A percentile compares a stretch with the other conserved stretches of the same genome.
Evolutionary conservation across 1,140 invertebrate species (phyloP).

Genomic region (Drosophila tani): DNA sequence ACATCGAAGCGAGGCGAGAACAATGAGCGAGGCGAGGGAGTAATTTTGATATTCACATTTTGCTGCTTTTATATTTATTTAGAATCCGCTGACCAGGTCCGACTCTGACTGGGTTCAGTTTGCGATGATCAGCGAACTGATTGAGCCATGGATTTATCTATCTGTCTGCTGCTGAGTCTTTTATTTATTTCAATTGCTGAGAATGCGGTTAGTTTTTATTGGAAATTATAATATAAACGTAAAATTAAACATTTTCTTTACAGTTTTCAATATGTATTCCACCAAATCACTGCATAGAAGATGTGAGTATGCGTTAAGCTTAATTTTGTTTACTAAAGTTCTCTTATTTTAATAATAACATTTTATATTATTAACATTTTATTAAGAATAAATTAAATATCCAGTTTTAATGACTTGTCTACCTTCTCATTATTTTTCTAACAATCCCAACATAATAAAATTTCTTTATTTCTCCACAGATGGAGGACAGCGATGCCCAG

Average conservation of each 20-base stretch:
- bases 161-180: constrained; percentile 5
- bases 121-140: constrained; percentile 25
- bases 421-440: background rate
- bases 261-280: constrained; percentile 61
- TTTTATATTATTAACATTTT: too few species aligned
- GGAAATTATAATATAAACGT: background rate
- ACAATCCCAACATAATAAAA: background rate
- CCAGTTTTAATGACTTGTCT: too few species aligned
- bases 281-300: constrained; percentile 64
- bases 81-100: constrained; percentile 27
- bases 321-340: background rate
- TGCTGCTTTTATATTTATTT: constrained; percentile 1
- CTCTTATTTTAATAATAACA: too few species aligned
- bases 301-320: constrained; percentile 47
- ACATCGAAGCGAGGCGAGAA: constrained; percentile 43
- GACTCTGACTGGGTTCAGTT: constrained; percentile 15
- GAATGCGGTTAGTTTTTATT: constrained; percentile 3
- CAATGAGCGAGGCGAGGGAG: constrained; percentile 28
- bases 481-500: constrained; percentile 55
- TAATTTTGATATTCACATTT: constrained; percentile 38
- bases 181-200: constrained; percentile 3
- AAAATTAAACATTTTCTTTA: too few species aligned
- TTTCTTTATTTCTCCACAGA: constrained; percentile 23
- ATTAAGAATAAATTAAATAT: too few species aligned
- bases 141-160: constrained; percentile 24